Evolutionary conservation across 2,888 invertebrate species (phyloP).

Genomic region (Ectropis crepuscularia): DNA sequence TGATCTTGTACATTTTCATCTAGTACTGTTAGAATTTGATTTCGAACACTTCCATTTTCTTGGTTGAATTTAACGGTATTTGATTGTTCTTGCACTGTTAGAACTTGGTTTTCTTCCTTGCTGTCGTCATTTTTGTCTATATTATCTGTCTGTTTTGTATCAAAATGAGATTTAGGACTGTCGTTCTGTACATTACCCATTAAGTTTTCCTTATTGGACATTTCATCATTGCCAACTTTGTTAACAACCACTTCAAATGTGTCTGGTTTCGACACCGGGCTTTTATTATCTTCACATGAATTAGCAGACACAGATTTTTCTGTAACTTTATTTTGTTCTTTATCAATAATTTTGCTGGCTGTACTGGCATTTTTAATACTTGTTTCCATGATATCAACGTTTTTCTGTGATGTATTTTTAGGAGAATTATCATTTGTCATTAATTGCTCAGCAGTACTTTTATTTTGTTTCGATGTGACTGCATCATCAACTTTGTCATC

Average conservation of each 20-base stretch:
- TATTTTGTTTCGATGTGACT: neutral
- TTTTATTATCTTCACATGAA: neutral
- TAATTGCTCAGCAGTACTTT: neutral
- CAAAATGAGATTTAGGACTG: neutral
- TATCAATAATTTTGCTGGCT: slow-evolving; percentile 16
- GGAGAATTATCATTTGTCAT: neutral
- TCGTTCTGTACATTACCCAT: neutral
- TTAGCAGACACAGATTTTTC: slow-evolving; percentile 22
- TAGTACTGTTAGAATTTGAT: slow-evolving; percentile 5
- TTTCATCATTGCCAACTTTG: neutral
- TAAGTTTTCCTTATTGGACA: neutral
- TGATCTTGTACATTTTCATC: neutral
- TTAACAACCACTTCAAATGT: neutral
- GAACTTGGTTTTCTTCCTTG: neutral
- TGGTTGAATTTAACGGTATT: neutral
- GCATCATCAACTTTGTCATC: slow-evolving; percentile 18
- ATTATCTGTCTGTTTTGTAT: neutral
- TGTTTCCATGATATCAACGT: neutral
- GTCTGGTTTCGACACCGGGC: neutral
- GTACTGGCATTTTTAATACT: neutral
- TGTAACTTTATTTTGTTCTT: slow-evolving; percentile 16
- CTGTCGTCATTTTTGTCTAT: neutral
- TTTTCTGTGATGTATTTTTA: slow-evolving; percentile 14
- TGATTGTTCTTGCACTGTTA: too few relatives aligned
- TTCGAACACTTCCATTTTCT: neutral